These are phyloP conservation scores for Heliocidaris erythrogramma DNA, from an alignment of 35 echinoderm and acorn worm genomes.

Conservation along the genomic window DNA sequence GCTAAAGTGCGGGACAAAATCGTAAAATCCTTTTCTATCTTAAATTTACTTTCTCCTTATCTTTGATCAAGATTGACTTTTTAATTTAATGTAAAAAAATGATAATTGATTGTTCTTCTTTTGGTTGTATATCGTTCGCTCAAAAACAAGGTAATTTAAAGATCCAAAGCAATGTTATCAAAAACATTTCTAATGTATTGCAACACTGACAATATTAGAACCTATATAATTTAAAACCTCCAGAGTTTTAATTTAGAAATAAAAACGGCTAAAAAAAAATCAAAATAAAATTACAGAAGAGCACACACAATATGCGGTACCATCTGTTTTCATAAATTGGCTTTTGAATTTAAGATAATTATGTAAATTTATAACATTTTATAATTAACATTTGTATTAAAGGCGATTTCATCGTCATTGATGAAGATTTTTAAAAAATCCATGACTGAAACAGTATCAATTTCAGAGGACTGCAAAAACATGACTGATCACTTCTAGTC, in stretches of 20 bases:
- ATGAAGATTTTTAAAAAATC: not conserved
- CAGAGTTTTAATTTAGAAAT: not conserved
- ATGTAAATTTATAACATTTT: no score
- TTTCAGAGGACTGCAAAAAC: not conserved
- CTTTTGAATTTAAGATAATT: no score
- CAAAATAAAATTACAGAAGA: not conserved
- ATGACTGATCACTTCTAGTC: not conserved
- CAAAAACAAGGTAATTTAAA: no score
- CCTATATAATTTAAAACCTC: not conserved
- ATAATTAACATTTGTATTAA: not conserved
- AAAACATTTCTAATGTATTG: not conserved
- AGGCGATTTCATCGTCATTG: not conserved
- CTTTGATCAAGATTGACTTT: not conserved
- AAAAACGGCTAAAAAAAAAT: not conserved
- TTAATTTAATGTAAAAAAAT: not conserved
- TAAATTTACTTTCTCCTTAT: not conserved
- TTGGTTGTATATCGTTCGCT: no score
- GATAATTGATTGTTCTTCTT: not conserved
- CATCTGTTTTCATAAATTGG: no score
- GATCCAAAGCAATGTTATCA: not conserved
- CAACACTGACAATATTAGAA: not conserved
- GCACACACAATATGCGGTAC: not conserved
- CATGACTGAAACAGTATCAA: no score
- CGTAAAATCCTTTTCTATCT: not conserved
- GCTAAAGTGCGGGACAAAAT: not conserved